Evolutionary conservation across 2,113 vertebrate species (phyloP), one percentile per base, ranked within the genome.

Genomic region (Dipodomys merriami): DNA sequence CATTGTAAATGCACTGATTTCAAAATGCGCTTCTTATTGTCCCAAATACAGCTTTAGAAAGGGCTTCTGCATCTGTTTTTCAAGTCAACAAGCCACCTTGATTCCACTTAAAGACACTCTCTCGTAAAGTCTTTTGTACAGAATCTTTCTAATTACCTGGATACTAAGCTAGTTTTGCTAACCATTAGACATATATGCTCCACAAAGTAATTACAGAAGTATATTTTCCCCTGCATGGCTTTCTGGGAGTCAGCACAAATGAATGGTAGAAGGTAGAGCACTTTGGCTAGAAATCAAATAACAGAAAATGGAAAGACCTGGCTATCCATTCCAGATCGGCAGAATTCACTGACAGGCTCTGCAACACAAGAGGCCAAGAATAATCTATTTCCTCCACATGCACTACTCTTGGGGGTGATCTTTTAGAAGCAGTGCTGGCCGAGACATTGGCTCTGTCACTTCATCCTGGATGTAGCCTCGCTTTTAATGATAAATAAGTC

Each of bases 81-180:
- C 12, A 68, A 44, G 30, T 74, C 35, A 62, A 9, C 88, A 93
- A 89, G 65, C 13, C 6, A 29, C 67, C 9, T 6, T 16, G 53
- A 82, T 49, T 95, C 81, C 68, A 81, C 86, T 89, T 76, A 84
- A 87, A 91, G 57, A 85, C 60, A 95, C 12, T 74, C 23, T 85
- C 30, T 30, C 44, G n/a, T 69, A 10, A 86, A 79, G 30, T 65
- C n/a, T 82, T 83, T 44, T 77, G 77, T 39, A 12, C 86, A 83
- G 35, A 74, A 68, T 33, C 35, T 25, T 83, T 11, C 4, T 27
- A 85, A 65, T 25, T 78, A 62, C 4, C 49, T 78, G 22, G 19
- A 33, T 90, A 85, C 86, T 88, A 91, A 91, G 71, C 49, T 8
- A 79, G 87, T 86, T 25, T 76, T 72, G 91, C 39, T 94, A 11